Base-by-base conservation (phyloP, 2,888 invertebrate genomes). In the Nemurella pictetii region DNA sequence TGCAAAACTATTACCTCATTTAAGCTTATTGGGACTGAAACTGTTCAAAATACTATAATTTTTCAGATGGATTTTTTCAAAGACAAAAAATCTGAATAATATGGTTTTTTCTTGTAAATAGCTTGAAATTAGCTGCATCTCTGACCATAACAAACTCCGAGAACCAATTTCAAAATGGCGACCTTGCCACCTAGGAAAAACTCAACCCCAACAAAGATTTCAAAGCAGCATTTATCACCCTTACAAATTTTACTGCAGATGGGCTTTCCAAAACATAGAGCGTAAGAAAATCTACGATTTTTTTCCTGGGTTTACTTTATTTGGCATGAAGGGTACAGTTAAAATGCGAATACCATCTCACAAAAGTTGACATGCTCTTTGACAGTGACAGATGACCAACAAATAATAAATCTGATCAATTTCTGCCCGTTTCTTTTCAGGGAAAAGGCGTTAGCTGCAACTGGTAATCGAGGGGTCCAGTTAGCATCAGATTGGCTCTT, bases 401-500 rank as follows among this genome's bases (percentile, higher is more conserved):
- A 20, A 20, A 20, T 55, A 84, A 72, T 35, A 28, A 77, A 77
- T 27, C 27, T n/a, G n/a, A n/a, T n/a, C n/a, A n/a, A n/a, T n/a
- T n/a, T n/a, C n/a, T n/a, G n/a, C n/a, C n/a, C 20, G 2, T 78
- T 86, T 85, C 85, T 86, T 91, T 91, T 84, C 89, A 97, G 97
- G 75, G 95, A 97, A 89, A 98, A 97, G 89, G 97, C 97, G 4
- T 90, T 98, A 86, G 96, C 97, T 25, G 97, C 97, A 12, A 98
- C 97, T 2, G 97, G 97, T 26, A 95, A 97, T 89, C 93, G 95
- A 85, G 96, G 96, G 86, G 96, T 97, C 30, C 96, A 97, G 90
- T 91, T 97, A 86, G 97, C 97, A 9, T 96, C 96, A 0, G 97
- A 97, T 89, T 98, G 97, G 98, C 91, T 98, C 15, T 90, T 97